Conservation (phyloP, 2,888 invertebrate species). For the Pantelozetes paolii region DNA sequence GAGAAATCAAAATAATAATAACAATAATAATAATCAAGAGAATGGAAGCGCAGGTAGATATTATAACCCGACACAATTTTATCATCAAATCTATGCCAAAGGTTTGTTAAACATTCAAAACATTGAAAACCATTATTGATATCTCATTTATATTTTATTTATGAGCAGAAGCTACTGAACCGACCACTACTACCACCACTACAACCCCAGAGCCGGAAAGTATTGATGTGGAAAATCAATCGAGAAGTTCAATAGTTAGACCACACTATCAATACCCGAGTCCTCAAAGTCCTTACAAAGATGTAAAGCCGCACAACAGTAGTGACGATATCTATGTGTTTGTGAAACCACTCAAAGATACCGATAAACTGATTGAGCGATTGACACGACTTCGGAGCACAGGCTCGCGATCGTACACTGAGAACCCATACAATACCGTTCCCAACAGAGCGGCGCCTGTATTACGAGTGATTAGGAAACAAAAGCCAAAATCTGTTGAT, state of each 20-base stretch:
- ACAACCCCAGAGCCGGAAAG: not conserved
- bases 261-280: not conserved
- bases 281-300: not conserved
- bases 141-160: too few species aligned
- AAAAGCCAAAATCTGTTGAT: not conserved
- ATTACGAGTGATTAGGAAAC: not conserved
- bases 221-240: not conserved
- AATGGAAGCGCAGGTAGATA: not conserved
- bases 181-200: slow-evolving; percentile 7
- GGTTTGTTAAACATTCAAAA: slow-evolving; percentile 8
- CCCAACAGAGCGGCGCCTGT: not conserved
- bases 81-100: slow-evolving; percentile 7
- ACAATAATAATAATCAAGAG: slow-evolving; percentile 20
- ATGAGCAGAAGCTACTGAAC: not conserved
- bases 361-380: slow-evolving; percentile 20
- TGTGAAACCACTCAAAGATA: slow-evolving; percentile 30
- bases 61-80: slow-evolving; percentile 26
- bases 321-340: slow-evolving; percentile 19
- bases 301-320: not conserved
- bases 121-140: too few species aligned
- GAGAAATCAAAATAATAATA: not conserved
- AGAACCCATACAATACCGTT: slow-evolving; percentile 13
- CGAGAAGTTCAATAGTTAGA: not conserved
- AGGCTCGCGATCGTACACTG: not conserved
- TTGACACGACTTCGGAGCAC: not conserved